Evolutionary conservation across 2,797 vertebrate species (phyloP).

Genomic region (Eupleurogrammus muticus): DNA sequence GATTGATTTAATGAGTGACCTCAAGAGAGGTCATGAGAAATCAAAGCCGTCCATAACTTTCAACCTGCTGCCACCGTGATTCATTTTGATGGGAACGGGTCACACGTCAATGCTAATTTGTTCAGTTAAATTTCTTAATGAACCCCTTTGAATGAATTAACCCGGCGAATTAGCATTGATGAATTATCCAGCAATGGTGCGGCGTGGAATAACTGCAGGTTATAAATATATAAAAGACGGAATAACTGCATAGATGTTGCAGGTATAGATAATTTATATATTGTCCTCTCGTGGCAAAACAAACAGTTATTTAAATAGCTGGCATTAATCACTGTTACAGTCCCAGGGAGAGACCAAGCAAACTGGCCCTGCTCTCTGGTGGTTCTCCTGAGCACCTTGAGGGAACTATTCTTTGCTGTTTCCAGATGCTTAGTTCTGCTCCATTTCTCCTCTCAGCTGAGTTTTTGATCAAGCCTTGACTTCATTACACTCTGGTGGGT

Average conservation of each 20-base stretch:
- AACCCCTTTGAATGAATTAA: constrained; percentile 62
- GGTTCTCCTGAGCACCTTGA: constrained; percentile 66
- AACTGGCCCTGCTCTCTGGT: constrained; percentile 69
- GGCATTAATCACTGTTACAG: constrained; percentile 79
- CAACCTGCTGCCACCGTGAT: constrained; percentile 46
- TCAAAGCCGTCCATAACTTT: constrained; percentile 58
- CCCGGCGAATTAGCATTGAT: constrained; percentile 57
- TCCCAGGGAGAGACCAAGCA: constrained; percentile 64
- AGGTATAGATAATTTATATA: constrained; percentile 10
- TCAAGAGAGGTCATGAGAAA: constrained; percentile 60
- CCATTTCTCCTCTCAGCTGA: constrained; percentile 72
- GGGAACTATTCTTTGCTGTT: constrained; percentile 72
- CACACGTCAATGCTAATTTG: constrained; percentile 58
- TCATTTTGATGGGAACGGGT: constrained; percentile 57
- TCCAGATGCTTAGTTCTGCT: constrained; percentile 81
- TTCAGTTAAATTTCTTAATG: constrained; percentile 61
- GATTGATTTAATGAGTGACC: constrained; percentile 41
- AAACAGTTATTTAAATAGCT: constrained; percentile 75
- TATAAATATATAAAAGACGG: constrained; percentile 23
- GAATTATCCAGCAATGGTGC: constrained; percentile 55
- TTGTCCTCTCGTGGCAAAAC: constrained; percentile 67
- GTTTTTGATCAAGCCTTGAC: constrained; percentile 74
- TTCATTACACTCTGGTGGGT: constrained; percentile 73
- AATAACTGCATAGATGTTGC: constrained; percentile 8
- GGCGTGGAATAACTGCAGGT: constrained; percentile 20